Evolutionary conservation across 2,113 vertebrate genomes (phyloP).

Genomic region (Ptyas mucosa): DNA sequence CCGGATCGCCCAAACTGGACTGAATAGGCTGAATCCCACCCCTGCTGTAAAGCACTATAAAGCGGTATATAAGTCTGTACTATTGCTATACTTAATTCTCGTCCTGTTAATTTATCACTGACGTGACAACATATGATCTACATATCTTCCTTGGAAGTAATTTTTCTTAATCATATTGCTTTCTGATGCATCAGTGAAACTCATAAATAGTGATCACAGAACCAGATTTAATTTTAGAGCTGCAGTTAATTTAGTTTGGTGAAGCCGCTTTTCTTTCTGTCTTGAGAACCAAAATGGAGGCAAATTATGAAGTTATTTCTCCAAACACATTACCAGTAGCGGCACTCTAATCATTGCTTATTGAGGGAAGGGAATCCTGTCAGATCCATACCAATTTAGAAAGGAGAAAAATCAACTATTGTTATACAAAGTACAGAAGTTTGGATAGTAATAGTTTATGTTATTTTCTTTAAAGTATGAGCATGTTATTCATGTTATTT

Average conservation of each 20-base stretch:
- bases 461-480: neutral
- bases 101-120: slow-evolving; percentile 5
- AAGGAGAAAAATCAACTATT: neutral
- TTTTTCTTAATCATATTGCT: neutral
- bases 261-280: neutral
- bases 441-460: neutral
- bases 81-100: slow-evolving; percentile 7
- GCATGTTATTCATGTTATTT: neutral
- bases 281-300: slow-evolving; percentile 3
- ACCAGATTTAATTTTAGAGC: neutral
- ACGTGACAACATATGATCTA: neutral
- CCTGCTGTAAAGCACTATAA: too few species aligned
- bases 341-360: accelerated
- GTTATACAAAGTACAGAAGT: neutral
- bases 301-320: neutral
- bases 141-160: neutral
- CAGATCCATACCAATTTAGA: neutral
- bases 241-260: slow-evolving; percentile 14
- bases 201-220: neutral
- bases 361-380: neutral
- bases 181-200: neutral
- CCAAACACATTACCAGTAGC: neutral
- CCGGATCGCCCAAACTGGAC: too few species aligned
- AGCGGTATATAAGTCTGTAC: too few species aligned
- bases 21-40: too few species aligned